Conservation (phyloP, 2,888 invertebrate species). For the Synergus gifuensis region DNA sequence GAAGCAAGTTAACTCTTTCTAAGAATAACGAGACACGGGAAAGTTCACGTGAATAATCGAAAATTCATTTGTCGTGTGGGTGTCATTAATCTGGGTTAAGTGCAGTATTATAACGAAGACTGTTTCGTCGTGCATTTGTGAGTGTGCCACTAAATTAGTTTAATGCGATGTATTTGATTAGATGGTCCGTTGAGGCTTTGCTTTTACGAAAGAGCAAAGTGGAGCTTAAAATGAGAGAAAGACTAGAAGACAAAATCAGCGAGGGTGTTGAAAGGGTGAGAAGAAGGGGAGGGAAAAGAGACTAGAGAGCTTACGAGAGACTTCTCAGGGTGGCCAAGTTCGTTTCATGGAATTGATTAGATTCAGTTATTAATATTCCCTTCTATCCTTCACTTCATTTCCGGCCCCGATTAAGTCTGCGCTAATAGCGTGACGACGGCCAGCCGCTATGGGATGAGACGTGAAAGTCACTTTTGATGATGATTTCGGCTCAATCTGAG, state of each 20-base stretch:
- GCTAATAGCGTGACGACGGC: slow-evolving; percentile 76
- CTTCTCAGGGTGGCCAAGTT: slow-evolving; percentile 68
- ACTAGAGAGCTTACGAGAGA: slow-evolving; percentile 52
- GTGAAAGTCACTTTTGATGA: slow-evolving; percentile 14
- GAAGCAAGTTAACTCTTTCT: not conserved
- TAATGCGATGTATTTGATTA: slow-evolving; percentile 74
- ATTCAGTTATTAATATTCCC: slow-evolving; percentile 77
- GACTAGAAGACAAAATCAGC: slow-evolving; percentile 41
- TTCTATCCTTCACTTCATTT: slow-evolving; percentile 75
- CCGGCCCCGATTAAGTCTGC: slow-evolving; percentile 75
- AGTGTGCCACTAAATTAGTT: slow-evolving; percentile 69
- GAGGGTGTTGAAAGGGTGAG: slow-evolving; percentile 38
- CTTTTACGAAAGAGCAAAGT: slow-evolving; percentile 47
- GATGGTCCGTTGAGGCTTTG: slow-evolving; percentile 65
- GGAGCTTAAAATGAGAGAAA: slow-evolving; percentile 20
- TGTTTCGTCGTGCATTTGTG: slow-evolving; percentile 62
- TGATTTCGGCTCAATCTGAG: not conserved
- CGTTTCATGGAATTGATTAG: slow-evolving; percentile 75
- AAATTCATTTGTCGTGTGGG: slow-evolving; percentile 54
- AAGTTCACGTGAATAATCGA: slow-evolving; percentile 42
- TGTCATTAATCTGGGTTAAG: slow-evolving; percentile 56
- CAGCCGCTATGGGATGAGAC: slow-evolving; percentile 48
- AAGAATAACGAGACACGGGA: slow-evolving; percentile 11
- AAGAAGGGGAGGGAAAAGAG: slow-evolving; percentile 39
- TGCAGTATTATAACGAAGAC: slow-evolving; percentile 44